A percentile compares a stretch with the other conserved stretches of the same genome.
Conservation (phyloP, 2,797 vertebrate genomes). For the Takifugu rubripes region DNA sequence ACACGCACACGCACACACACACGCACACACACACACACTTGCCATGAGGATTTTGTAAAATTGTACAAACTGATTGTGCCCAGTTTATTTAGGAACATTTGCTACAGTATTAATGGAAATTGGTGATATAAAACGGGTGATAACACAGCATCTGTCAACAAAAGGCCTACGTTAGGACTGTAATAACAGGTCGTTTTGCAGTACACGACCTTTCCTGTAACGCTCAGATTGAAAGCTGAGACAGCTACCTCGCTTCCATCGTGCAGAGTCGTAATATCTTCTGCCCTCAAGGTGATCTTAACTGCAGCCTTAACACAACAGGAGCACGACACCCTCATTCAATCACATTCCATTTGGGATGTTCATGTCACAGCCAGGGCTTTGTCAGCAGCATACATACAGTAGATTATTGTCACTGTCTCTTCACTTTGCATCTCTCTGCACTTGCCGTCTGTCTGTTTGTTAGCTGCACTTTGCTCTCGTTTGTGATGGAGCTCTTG, state of each 20-base stretch:
- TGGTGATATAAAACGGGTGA: too few species aligned
- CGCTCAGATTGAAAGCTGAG: conserved; percentile 10
- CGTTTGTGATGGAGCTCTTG: conserved; percentile 96
- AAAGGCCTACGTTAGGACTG: not conserved
- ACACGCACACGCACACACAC: not conserved
- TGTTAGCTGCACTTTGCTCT: conserved; percentile 88
- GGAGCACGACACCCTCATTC: conserved; percentile 59
- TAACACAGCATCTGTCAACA: not conserved
- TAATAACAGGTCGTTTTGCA: conserved; percentile 3
- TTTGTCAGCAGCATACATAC: conserved; percentile 59
- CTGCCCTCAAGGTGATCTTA: conserved; percentile 47
- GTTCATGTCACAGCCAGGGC: conserved; percentile 49
- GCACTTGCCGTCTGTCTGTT: conserved; percentile 4
- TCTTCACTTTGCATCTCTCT: conserved; percentile 7
- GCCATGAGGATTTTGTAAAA: conserved; percentile 4
- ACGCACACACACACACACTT: not conserved
- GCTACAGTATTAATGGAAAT: too few species aligned
- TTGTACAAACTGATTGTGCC: not conserved
- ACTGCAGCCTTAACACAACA: conserved; percentile 38
- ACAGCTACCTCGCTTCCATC: conserved; percentile 12
- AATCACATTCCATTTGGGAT: conserved; percentile 59
- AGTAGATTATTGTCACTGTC: conserved; percentile 54
- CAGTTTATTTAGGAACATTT: too few species aligned
- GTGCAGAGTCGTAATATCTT: conserved; percentile 13
- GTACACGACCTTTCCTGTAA: not conserved